Base-by-base conservation (phyloP, 2,888 invertebrate species). In the Hypomecis punctinalis region DNA sequence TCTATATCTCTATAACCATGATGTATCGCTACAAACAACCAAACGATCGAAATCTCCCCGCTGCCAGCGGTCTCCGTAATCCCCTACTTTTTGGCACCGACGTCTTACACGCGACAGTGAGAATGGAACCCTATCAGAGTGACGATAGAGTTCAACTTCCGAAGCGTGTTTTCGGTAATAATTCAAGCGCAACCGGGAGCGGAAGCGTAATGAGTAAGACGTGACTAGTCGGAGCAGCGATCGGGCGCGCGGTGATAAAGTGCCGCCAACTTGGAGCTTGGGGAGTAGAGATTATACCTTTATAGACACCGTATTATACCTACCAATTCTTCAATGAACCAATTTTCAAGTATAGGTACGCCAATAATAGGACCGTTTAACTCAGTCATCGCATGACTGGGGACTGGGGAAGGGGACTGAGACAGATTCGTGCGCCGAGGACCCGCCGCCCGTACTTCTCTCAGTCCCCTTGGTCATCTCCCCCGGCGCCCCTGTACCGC, bases 131-230 rank as follows among this genome's bases (percentile, higher is more conserved):
- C 11, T 69, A 66, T 42, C 7, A 7, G 5, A 6, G 0, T 6
- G 36, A 9, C 10, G 10, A 10, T 63, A 67, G 40, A 53, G 57
- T 45, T n/a, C 11, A 36, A n/a, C 48, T 39, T 56, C 0, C 6
- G 5, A 5, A 8, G 57, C 5, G 6, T 11, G 39, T n/a, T 23
- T 11, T 4, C 11, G 40, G 68, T 37, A 58, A 70, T 72, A 68
- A 69, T 54, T 72, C 65, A 66, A 54, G 64, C 64, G 58, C 64
- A 59, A 61, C 64, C 66, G 66, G 67, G 51, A 66, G 55, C 66
- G 67, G 63, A 63, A 61, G 61, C 58, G 72, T 69, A 71, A 71
- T 71, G 70, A 72, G 72, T 64, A 66, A 63, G 70, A 70, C 72
- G 72, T 72, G 72, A 67, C 67, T 63, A 59, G 66, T 47, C 66